Percentiles rank a stretch among this genome's conserved stretches.
phyloP scores from a whole-genome alignment of 2,797 vertebrate genomes.

The Propithecus perrieri region DNA sequence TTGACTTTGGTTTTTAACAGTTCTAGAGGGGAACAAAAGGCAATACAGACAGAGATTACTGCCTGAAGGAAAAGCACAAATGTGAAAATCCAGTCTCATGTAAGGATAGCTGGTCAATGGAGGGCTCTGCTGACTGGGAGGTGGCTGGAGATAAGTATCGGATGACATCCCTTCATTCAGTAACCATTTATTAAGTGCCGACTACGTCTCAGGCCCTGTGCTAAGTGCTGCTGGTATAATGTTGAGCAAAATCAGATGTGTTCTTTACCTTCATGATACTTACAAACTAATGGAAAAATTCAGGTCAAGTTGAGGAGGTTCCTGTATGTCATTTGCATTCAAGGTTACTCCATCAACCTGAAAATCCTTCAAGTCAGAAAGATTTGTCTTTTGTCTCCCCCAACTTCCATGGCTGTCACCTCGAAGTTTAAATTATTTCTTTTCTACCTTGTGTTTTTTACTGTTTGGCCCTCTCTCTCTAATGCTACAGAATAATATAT shows the following conservation, averaged over 20 bases:
- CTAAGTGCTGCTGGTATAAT: not conserved
- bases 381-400: not conserved
- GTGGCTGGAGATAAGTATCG: not conserved
- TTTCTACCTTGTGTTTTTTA: slow-evolving; percentile 7
- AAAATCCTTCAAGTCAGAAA: slow-evolving; percentile 5
- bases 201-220: not conserved
- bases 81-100: not conserved
- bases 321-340: slow-evolving; percentile 3
- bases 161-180: not conserved
- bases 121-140: not conserved
- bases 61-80: not conserved
- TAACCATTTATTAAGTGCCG: slow-evolving; percentile 15
- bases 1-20: not conserved
- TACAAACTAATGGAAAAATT: not conserved
- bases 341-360: slow-evolving; percentile 4
- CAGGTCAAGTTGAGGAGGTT: not conserved
- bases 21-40: not conserved
- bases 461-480: not conserved
- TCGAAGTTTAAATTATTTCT: slow-evolving; percentile 5
- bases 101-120: not conserved
- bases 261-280: not conserved
- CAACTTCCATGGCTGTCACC: not conserved
- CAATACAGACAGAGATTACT: not conserved
- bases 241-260: not conserved
- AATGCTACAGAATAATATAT: slow-evolving; percentile 1